Conservation (phyloP, 1,140 invertebrate genomes). For the Atta texana region DNA sequence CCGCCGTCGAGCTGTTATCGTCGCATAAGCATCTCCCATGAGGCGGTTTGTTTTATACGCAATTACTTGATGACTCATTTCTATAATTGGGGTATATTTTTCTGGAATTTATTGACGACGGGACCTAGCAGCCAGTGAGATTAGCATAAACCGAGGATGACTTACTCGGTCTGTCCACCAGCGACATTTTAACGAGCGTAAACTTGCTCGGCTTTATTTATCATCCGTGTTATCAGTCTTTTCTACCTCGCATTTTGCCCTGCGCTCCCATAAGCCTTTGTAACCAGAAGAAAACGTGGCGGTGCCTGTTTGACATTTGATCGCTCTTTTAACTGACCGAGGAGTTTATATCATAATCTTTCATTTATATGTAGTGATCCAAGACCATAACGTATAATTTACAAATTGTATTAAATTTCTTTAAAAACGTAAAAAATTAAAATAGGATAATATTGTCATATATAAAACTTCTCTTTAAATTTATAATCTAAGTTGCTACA, state of each 20-base stretch:
- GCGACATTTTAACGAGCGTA: constrained; percentile 80
- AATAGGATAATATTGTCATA: background rate
- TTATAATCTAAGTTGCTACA: background rate
- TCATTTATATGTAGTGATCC: background rate
- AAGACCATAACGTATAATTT: constrained; percentile 21
- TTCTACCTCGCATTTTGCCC: constrained; percentile 67
- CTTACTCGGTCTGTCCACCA: constrained; percentile 72
- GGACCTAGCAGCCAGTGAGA: constrained; percentile 66
- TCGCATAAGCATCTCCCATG: constrained; percentile 73
- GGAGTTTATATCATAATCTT: constrained; percentile 38
- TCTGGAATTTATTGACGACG: constrained; percentile 79
- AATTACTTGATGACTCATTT: constrained; percentile 85
- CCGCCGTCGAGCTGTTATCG: constrained; percentile 73
- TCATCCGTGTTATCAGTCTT: constrained; percentile 75
- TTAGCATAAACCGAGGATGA: constrained; percentile 82
- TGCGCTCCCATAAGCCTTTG: constrained; percentile 68
- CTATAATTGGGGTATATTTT: constrained; percentile 84
- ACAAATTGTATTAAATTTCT: constrained; percentile 31
- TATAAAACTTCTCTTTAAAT: background rate
- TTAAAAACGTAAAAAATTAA: background rate
- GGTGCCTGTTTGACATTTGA: constrained; percentile 74
- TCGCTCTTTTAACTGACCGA: constrained; percentile 49
- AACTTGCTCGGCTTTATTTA: constrained; percentile 78
- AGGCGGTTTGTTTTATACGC: constrained; percentile 79
- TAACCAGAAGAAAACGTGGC: constrained; percentile 60